Evolutionary conservation across 1,140 invertebrate genomes (phyloP), one percentile per base, ranked within the genome.

Genomic region (Drosophila triauraria): DNA sequence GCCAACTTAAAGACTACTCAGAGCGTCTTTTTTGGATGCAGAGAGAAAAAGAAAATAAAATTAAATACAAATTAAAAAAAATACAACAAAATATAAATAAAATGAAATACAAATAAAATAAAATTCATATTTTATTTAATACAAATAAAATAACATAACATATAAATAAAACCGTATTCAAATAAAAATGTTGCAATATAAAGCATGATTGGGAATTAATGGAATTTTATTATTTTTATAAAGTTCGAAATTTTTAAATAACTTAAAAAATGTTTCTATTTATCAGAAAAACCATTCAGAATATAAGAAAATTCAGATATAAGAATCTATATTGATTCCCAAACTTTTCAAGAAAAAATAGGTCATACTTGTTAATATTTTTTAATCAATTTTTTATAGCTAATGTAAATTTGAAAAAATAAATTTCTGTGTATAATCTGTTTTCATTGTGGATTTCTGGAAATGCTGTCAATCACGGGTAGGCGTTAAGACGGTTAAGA

Each of bases 391-490:
- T 7, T 13, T 51, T 10, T 30, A 54, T 13, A 54, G 13, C 2
- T 5, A 7, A 10, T 10, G 0, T 6, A 17, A 17, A 0, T n/a
- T 50, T 48, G 12, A 3, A 40, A 30, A 4, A 53, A 40, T 38
- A 15, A 15, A 15, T 38, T 6, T 0, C 58, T 43, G 35, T 50
- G 65, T 2, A 2, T 27, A 30, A 42, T 59, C 72, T 44, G 67
- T 72, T 72, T 59, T 59, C 44, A 7, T 50, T 72, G 35, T 40
- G 54, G 70, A 48, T 60, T 74, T 74, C 56, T 59, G 68, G 38
- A 44, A 74, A 60, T 57, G 57, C 63, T 64, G 78, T 60, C 75
- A 86, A 79, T 86, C 82, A 69, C 23, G 47, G 68, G 65, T 43
- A 48, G 64, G 25, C 40, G 59, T 48, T 61, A 58, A 67, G 47